These are phyloP conservation scores for Ondatra zibethicus DNA, from an alignment of 2,113 vertebrate species.

Conservation along the genomic window DNA sequence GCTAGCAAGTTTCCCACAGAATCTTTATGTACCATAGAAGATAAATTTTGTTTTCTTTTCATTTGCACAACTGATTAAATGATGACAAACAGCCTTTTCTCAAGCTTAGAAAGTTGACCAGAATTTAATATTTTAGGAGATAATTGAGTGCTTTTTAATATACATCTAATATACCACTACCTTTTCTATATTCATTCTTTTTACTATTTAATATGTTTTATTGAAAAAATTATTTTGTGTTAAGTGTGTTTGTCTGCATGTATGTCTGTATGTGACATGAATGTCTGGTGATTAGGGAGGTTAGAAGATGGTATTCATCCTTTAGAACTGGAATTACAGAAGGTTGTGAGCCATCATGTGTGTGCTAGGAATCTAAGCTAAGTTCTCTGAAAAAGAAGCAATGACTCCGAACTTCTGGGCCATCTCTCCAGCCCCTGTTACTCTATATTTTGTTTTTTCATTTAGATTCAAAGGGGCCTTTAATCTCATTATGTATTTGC, in stretches of 20 bases:
- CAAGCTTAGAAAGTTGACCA: neutral
- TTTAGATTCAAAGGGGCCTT: neutral
- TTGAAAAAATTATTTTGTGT: neutral
- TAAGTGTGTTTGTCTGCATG: neutral
- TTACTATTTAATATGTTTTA: neutral
- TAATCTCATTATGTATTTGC: too few relatives aligned
- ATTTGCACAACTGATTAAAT: neutral
- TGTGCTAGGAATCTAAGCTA: neutral
- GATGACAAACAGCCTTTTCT: neutral
- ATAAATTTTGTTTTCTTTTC: neutral
- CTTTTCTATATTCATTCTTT: neutral
- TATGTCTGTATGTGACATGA: accelerated
- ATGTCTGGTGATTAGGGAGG: neutral
- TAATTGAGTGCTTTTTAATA: neutral
- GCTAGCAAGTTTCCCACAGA: neutral
- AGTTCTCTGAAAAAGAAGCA: neutral
- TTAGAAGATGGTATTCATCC: neutral
- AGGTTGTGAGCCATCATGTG: neutral
- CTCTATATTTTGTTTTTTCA: neutral
- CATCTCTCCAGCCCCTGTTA: neutral
- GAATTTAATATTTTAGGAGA: neutral
- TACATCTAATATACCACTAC: neutral
- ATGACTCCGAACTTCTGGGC: neutral
- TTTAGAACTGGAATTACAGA: neutral
- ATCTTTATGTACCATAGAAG: neutral